These are phyloP conservation scores for Micrastur ruficollis DNA, from an alignment of 2,797 vertebrate species.

Conservation along the genomic window DNA sequence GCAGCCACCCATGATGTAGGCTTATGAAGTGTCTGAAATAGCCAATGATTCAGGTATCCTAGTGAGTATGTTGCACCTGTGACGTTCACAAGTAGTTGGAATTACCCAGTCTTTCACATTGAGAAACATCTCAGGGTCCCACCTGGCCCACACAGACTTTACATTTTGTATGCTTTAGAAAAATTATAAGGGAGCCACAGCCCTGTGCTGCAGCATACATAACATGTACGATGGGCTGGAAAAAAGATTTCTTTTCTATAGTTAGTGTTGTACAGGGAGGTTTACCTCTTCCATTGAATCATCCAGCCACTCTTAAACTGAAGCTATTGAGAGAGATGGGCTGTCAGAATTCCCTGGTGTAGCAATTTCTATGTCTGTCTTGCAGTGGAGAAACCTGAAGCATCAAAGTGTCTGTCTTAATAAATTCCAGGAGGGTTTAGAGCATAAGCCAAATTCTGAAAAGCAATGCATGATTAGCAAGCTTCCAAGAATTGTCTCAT, in stretches of 20 bases:
- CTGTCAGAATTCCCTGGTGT: not conserved
- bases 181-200: not conserved
- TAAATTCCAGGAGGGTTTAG: slow-evolving; percentile 22
- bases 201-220: not conserved
- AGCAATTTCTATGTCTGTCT: not conserved
- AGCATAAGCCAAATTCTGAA: not conserved
- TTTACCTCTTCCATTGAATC: not conserved
- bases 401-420: not conserved
- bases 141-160: not conserved
- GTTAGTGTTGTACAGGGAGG: not conserved
- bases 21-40: not conserved
- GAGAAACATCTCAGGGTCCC: not conserved
- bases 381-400: not conserved
- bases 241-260: not conserved
- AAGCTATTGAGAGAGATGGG: not conserved
- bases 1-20: not conserved
- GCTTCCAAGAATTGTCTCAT: slow-evolving; percentile 48
- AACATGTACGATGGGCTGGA: not conserved
- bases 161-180: not conserved
- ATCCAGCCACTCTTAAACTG: not conserved
- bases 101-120: not conserved
- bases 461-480: slow-evolving; percentile 18
- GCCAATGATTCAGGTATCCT: not conserved
- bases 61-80: not conserved
- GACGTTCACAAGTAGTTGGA: not conserved